Evolutionary conservation across 2,888 invertebrate genomes (phyloP).

Genomic region (Plagiodera versicolora): DNA sequence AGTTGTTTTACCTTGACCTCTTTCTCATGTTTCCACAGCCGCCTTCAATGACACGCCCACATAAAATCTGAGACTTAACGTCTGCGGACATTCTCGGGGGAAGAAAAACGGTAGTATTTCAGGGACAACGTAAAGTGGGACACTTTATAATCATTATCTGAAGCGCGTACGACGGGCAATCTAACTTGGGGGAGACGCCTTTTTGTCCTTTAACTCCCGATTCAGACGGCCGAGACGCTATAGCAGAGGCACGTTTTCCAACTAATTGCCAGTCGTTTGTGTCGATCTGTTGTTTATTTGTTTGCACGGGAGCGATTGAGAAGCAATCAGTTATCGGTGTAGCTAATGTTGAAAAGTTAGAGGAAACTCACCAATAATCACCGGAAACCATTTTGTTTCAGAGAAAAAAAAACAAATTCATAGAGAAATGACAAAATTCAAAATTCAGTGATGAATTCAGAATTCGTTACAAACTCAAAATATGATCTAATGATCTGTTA

Average conservation of each 20-base stretch:
- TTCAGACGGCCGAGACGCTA: background rate
- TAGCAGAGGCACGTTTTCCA: background rate
- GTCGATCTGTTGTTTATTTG: background rate
- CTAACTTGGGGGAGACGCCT: slow-evolving; percentile 31
- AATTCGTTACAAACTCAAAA: too few species aligned
- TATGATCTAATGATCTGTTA: too few species aligned
- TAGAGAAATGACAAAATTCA: too few species aligned
- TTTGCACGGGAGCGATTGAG: background rate
- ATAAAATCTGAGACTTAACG: slow-evolving; percentile 40
- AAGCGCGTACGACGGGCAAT: slow-evolving; percentile 43
- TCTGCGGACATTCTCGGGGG: slow-evolving; percentile 44
- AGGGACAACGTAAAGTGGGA: slow-evolving; percentile 47
- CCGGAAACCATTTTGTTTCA: too few species aligned
- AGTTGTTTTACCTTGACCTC: background rate
- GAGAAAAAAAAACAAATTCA: too few species aligned
- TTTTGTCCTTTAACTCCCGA: background rate
- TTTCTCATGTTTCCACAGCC: background rate
- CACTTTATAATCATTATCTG: slow-evolving; percentile 50
- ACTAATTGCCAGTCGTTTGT: background rate
- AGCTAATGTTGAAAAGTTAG: too few species aligned
- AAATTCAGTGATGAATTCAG: too few species aligned
- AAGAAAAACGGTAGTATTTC: slow-evolving; percentile 30
- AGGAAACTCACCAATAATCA: too few species aligned
- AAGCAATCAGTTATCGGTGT: background rate
- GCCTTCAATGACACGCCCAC: background rate